Conservation (phyloP, 2,888 invertebrate species). For the Lampropteryx suffumata region DNA sequence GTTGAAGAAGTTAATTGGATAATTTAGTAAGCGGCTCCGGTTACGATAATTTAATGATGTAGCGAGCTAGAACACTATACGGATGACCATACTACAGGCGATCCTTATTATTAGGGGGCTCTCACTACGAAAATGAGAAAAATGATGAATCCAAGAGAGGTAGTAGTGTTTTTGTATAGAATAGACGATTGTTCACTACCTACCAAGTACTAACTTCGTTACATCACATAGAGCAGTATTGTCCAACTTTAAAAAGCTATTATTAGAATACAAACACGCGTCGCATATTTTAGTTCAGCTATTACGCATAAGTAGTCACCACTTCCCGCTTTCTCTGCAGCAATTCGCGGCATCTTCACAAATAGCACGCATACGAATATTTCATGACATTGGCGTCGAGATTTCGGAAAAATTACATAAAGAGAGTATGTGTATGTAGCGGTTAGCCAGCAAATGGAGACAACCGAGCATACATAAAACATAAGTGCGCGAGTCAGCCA, state of each 20-base stretch:
- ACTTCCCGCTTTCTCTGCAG: slow-evolving; percentile 39
- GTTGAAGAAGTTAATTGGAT: no score
- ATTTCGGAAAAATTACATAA: slow-evolving; percentile 38
- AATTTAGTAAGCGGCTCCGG: no score
- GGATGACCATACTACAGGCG: no score
- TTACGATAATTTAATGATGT: no score
- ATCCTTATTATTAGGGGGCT: no score
- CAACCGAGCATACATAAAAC: slow-evolving; percentile 66
- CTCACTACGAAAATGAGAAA: no score
- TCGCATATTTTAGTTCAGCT: slow-evolving; percentile 29
- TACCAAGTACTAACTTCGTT: slow-evolving; percentile 1
- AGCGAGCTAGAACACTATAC: no score
- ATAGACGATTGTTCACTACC: no score
- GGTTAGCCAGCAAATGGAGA: slow-evolving; percentile 38
- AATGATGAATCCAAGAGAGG: no score
- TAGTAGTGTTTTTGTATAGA: no score
- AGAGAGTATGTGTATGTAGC: slow-evolving; percentile 35
- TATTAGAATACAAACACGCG: slow-evolving; percentile 30
- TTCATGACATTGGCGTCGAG: slow-evolving; percentile 16
- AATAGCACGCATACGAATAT: slow-evolving; percentile 32
- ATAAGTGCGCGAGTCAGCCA: slow-evolving; percentile 54
- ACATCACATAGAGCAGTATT: slow-evolving; percentile 21
- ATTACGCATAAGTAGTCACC: slow-evolving; percentile 29
- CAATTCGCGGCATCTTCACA: slow-evolving; percentile 32
- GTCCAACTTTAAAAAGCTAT: slow-evolving; percentile 19